Conservation (phyloP, 2,888 invertebrate species). For the Incurvaria masculella region DNA sequence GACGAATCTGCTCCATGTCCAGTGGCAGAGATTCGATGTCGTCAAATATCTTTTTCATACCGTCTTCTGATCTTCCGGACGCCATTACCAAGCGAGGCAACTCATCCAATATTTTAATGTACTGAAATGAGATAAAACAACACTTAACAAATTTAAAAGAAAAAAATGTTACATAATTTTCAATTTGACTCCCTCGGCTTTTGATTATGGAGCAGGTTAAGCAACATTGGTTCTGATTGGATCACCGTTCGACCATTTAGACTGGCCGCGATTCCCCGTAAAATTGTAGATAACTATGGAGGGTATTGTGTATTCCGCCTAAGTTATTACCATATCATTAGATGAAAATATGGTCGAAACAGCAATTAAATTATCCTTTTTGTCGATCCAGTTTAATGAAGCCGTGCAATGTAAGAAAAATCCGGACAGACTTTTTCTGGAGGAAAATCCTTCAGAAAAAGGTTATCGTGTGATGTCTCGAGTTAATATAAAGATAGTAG, state of each 20-base stretch:
- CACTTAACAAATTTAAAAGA: not conserved
- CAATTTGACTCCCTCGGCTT: no score
- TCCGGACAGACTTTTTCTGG: not conserved
- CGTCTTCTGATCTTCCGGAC: slow-evolving; percentile 30
- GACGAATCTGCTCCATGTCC: slow-evolving; percentile 37
- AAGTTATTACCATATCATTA: no score
- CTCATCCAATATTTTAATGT: slow-evolving; percentile 1
- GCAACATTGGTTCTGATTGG: no score
- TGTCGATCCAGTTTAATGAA: no score
- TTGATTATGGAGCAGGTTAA: no score
- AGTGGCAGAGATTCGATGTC: slow-evolving; percentile 29
- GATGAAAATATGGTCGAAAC: no score
- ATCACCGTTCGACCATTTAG: no score
- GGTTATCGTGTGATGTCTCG: not conserved
- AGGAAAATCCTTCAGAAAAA: not conserved
- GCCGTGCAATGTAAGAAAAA: not conserved
- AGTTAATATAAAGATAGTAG: no score
- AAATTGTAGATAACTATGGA: not conserved
- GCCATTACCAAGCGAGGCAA: slow-evolving; percentile 32
- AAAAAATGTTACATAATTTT: not conserved
- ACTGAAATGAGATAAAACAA: no score
- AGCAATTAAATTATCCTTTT: no score
- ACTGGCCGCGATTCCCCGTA: no score
- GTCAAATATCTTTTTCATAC: slow-evolving; percentile 24
- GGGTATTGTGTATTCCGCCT: not conserved